Evolutionary conservation across 2,113 vertebrate species (phyloP), one percentile per base, ranked within the genome.

Genomic region (Muntiacus muntjak): DNA sequence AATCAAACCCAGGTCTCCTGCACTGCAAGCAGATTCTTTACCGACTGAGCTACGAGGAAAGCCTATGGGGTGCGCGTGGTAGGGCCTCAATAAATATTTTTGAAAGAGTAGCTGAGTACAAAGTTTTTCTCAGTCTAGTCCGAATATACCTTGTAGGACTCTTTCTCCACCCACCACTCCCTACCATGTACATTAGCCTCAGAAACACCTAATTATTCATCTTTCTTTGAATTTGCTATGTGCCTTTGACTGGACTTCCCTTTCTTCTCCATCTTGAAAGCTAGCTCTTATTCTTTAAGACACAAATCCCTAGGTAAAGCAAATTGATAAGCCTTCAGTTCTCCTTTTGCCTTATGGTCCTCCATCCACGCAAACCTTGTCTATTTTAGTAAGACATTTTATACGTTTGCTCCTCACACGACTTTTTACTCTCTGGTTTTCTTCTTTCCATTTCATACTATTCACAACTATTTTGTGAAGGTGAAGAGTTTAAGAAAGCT

Each of bases 401-500:
- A 23, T 3, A 15, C 26, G 7, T 81, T 82, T 94, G 13, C 11
- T 71, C 3, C 28, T 33, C 52, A 79, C n/a, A 87, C 25, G 15
- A 50, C 7, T 40, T 84, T 92, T 91, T 86, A 23, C 47, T 88
- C 40, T 74, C 16, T 45, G 6, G 12, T 1, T 13, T 89, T 97
- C 19, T 71, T 86, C 15, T 84, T 95, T 94, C 16, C 93, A 60
- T 91, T 98, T 84, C 36, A 82, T 13, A 79, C 12, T 74, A 7
- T 57, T 76, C 64, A 21, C 50, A 47, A 83, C 36, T 95, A 89
- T 87, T 76, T 93, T 82, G 7, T 64, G 45, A 84, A 94, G 40
- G 16, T 60, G 28, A 89, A 91, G 30, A 54, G 3, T 95, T 96
- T 87, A 76, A 84, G 50, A 88, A 96, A 91, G 15, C 40, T 89